These are phyloP conservation scores for Clarias pachynema DNA, from an alignment of 2,797 vertebrate genomes.

Conservation along the genomic window DNA sequence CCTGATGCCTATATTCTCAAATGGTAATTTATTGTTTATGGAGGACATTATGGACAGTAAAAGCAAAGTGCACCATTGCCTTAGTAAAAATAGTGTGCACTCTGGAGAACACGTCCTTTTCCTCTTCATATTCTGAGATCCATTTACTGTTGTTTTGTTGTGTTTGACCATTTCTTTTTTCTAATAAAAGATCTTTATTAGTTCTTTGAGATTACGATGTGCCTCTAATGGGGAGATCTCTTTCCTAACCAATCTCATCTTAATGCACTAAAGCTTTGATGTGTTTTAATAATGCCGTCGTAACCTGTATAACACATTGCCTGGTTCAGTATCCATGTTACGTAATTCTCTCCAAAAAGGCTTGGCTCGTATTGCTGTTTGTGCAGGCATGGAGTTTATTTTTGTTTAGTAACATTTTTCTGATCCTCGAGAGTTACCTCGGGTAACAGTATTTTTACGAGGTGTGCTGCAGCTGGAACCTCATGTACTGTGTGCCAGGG, in stretches of 20 bases:
- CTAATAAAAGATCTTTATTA: conserved; percentile 18
- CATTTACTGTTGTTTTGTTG: background rate
- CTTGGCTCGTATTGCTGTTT: background rate
- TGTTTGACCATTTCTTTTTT: background rate
- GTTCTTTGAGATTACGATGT: background rate
- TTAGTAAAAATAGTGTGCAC: background rate
- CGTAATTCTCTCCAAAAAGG: background rate
- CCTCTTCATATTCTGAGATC: background rate
- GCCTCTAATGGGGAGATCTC: background rate
- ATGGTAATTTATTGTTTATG: background rate
- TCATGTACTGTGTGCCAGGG: background rate
- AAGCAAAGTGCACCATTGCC: background rate
- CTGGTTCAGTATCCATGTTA: conserved; percentile 12
- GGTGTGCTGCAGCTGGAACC: conserved; percentile 16
- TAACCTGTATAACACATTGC: conserved; percentile 13
- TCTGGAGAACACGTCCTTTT: background rate
- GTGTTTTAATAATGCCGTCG: conserved; percentile 3
- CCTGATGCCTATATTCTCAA: background rate
- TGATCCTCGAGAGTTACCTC: conserved; percentile 10
- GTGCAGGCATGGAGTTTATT: conserved; percentile 27
- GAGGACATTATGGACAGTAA: background rate
- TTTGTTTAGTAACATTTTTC: conserved; percentile 27
- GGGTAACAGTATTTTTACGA: conserved; percentile 1
- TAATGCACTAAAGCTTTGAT: background rate
- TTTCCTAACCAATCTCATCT: conserved; percentile 19